Evolutionary conservation across 2,113 vertebrate genomes (phyloP).

Genomic region (Sinocyclocheilus anophthalmus): DNA sequence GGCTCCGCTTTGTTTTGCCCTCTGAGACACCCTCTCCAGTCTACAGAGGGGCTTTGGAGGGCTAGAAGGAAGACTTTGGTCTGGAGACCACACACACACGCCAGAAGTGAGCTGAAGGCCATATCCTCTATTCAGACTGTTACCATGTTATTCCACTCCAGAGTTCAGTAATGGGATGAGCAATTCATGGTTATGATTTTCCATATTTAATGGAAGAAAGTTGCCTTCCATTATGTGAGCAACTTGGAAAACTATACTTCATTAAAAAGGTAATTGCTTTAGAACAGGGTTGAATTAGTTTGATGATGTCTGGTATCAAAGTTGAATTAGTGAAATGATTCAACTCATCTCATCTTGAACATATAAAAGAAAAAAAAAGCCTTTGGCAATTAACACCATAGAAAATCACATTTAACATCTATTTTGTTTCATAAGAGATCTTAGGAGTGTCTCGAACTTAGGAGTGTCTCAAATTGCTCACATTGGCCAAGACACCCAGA

Average conservation of each 20-base stretch:
- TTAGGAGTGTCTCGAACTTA: background rate
- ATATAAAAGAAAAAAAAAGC: too few species aligned
- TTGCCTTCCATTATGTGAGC: background rate
- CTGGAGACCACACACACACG: slow-evolving; percentile 53
- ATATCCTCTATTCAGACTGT: slow-evolving; percentile 23
- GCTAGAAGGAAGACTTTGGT: slow-evolving; percentile 20
- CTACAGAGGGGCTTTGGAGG: slow-evolving; percentile 20
- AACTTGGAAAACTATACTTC: background rate
- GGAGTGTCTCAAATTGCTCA: background rate
- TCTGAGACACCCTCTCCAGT: slow-evolving; percentile 19
- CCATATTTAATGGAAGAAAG: background rate
- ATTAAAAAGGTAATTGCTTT: background rate
- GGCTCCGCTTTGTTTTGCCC: slow-evolving; percentile 16
- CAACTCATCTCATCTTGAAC: background rate
- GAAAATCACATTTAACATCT: background rate
- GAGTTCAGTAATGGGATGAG: slow-evolving; percentile 24
- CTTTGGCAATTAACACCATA: too few species aligned
- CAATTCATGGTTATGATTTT: slow-evolving; percentile 3
- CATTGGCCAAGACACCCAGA: background rate
- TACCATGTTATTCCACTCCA: slow-evolving; percentile 31
- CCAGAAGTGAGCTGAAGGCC: slow-evolving; percentile 20
- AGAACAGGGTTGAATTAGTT: background rate
- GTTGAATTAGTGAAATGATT: background rate
- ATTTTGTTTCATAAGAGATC: background rate
- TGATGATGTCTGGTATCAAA: background rate